These are phyloP conservation scores for Orgyia antiqua DNA, from an alignment of 2,888 invertebrate genomes.

Conservation along the genomic window DNA sequence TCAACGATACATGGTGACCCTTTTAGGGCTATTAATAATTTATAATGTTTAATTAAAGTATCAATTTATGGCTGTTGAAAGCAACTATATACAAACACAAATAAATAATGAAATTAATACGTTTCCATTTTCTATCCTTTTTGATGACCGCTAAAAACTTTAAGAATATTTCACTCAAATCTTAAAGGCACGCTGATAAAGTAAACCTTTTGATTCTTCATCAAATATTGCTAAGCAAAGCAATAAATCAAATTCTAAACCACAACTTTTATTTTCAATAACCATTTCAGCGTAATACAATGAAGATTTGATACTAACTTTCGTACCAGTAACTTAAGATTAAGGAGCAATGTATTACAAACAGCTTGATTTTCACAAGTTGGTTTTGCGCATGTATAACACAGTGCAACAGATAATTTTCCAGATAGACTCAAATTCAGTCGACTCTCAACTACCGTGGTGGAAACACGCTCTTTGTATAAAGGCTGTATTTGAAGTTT, in stretches of 20 bases:
- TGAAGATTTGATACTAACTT: constrained; percentile 10
- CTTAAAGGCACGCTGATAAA: constrained; percentile 34
- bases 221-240: constrained; percentile 42
- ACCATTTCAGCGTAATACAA: constrained; percentile 16
- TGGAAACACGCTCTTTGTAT: constrained; percentile 33
- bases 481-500: constrained; percentile 36
- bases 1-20: constrained; percentile 14
- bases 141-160: too few species aligned
- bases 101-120: too few species aligned
- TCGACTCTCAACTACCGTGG: constrained; percentile 35
- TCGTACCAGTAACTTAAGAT: constrained; percentile 1
- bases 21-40: constrained; percentile 13
- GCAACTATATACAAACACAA: too few species aligned
- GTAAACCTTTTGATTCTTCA: constrained; percentile 35
- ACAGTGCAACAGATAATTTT: constrained; percentile 49
- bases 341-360: constrained; percentile 25
- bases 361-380: constrained; percentile 13
- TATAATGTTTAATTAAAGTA: constrained; percentile 18
- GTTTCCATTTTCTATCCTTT: too few species aligned
- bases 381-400: constrained; percentile 50
- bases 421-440: constrained; percentile 42
- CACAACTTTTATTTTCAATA: constrained; percentile 12
- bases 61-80: constrained; percentile 9
- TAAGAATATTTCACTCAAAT: constrained; percentile 20
- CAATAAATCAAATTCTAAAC: constrained; percentile 39